These are phyloP conservation scores for Dicyrtoma fusca DNA, from an alignment of 2,888 invertebrate genomes.

Conservation along the genomic window DNA sequence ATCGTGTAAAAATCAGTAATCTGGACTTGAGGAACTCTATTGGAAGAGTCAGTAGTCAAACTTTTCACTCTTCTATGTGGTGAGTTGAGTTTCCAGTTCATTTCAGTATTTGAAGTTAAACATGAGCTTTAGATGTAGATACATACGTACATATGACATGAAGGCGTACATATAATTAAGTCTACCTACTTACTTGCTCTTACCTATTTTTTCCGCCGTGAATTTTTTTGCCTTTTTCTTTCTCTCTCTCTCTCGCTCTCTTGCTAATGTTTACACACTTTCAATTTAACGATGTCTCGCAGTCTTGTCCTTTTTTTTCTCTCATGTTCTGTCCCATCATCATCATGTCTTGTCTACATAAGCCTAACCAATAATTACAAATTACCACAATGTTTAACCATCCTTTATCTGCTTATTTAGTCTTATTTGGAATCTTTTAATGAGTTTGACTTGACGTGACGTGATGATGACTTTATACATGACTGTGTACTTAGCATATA, in stretches of 20 bases:
- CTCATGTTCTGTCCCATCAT: too few relatives aligned
- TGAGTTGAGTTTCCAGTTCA: slow-evolving; percentile 13
- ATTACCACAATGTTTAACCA: slow-evolving; percentile 29
- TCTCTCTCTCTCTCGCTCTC: too few relatives aligned
- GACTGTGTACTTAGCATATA: slow-evolving; percentile 6
- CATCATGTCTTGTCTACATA: background rate
- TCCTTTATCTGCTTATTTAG: slow-evolving; percentile 20
- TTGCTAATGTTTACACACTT: too few relatives aligned
- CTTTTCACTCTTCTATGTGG: slow-evolving; percentile 39
- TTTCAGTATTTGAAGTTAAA: too few relatives aligned
- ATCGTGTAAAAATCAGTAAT: slow-evolving; percentile 51
- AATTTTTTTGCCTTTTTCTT: background rate
- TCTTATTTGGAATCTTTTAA: slow-evolving; percentile 26
- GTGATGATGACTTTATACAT: background rate
- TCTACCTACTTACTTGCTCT: background rate
- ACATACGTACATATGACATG: too few relatives aligned
- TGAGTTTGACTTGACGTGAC: slow-evolving; percentile 33
- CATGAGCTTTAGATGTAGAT: too few relatives aligned
- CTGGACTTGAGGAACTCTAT: slow-evolving; percentile 46
- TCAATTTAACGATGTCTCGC: too few relatives aligned
- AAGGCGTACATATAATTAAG: too few relatives aligned
- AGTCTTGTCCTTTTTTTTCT: too few relatives aligned
- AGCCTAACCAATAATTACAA: slow-evolving; percentile 26
- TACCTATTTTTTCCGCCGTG: too few relatives aligned
- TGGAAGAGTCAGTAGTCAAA: slow-evolving; percentile 40